phyloP scores from a whole-genome alignment of 2,888 invertebrate genomes.

The Mesorhabditis belari region DNA sequence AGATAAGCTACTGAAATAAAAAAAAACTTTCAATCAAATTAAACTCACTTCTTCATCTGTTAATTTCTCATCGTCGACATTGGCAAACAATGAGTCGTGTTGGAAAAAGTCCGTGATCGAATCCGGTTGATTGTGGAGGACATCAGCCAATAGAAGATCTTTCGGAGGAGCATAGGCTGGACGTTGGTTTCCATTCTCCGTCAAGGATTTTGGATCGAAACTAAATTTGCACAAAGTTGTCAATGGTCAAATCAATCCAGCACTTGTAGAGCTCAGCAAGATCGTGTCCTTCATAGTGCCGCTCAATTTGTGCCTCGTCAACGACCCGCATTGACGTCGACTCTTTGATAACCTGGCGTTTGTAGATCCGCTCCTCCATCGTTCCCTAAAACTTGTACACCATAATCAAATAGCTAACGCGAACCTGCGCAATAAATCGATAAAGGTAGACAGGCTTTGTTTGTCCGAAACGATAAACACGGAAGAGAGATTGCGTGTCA shows the following conservation, averaged over 20 bases:
- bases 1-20: neutral
- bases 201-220: too few relatives aligned
- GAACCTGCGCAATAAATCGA: constrained; percentile 76
- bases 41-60: constrained; percentile 62
- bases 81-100: constrained; percentile 88
- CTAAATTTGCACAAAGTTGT: too few relatives aligned
- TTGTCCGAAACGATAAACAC: constrained; percentile 95
- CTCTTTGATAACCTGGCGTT: constrained; percentile 79
- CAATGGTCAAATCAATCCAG: constrained; percentile 62
- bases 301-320: constrained; percentile 92
- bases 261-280: constrained; percentile 83
- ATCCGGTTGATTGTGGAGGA: constrained; percentile 69
- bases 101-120: constrained; percentile 83
- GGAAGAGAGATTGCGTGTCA: constrained; percentile 94
- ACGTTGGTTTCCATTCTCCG: constrained; percentile 14
- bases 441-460: constrained; percentile 94
- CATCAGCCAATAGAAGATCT: constrained; percentile 72
- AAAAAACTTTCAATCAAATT: neutral
- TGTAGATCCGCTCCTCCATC: constrained; percentile 97
- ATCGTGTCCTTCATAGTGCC: constrained; percentile 91
- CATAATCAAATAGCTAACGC: too few relatives aligned
- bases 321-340: constrained; percentile 90
- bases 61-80: constrained; percentile 80
- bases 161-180: constrained; percentile 41
- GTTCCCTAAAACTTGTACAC: constrained; percentile 77